Evolutionary conservation across 1,140 invertebrate genomes (phyloP), one percentile per base, ranked within the genome.

Genomic region (Drosophila pectinifera): DNA sequence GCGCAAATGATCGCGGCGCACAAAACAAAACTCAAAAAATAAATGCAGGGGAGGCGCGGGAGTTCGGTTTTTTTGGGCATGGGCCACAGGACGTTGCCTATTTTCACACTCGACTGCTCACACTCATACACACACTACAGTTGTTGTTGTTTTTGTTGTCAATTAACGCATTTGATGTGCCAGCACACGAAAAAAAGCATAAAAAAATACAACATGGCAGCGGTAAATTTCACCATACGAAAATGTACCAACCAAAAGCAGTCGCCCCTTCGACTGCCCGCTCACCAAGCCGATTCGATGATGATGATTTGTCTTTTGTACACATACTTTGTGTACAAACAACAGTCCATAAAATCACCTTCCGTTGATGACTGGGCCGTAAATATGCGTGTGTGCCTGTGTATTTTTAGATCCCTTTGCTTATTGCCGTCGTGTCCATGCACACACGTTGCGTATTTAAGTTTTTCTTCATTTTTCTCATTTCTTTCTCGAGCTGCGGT

Each of bases 121-220:
- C 49, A 61, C 31, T 28, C 28, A 56, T 38, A 31, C 24, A 51
- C 38, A 73, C 41, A 45, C 28, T 14, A 34, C 18, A 1, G 49
- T 31, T 31, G 28, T 46, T 54, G 18, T 74, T 65, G 59, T 72
- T 78, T 55, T 75, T 78, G 62, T 86, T 79, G 72, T 83, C 79
- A 86, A 88, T 86, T 86, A 79, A 83, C 78, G 75, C 65, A 75
- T 85, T 85, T 85, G 64, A 79, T 80, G 59, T 63, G 81, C 61
- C 70, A 69, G 57, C 63, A 73, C 78, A 86, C 64, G 42, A 85
- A 61, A 70, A 73, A 73, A 77, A 76, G 41, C 55, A 55, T 59
- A 49, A 39, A 63, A 70, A 86, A 68, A 85, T 46, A 73, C 80
- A 86, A 86, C 69, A 82, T 88, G 74, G 78, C 73, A 88, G 83